Evolutionary conservation across 2,797 vertebrate genomes (phyloP).

Genomic region (Pangasius sanitwongsei): DNA sequence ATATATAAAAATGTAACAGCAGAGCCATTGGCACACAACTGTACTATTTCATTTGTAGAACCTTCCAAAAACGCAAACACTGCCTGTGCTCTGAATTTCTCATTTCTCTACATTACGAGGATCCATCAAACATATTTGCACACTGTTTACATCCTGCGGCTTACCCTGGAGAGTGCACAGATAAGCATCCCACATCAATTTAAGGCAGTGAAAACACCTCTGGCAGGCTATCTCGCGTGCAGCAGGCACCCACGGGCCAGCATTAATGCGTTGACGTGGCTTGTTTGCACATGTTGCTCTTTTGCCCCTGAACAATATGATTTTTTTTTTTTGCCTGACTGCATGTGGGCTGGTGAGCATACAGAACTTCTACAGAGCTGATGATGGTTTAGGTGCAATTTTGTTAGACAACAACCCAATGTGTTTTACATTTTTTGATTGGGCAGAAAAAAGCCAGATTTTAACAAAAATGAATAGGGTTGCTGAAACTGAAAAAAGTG

Average conservation of each 20-base stretch:
- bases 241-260: slow-evolving; percentile 13
- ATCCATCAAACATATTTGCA: slow-evolving; percentile 15
- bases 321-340: neutral
- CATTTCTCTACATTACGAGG: slow-evolving; percentile 20
- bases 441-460: too few species aligned
- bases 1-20: neutral
- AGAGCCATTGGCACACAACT: neutral
- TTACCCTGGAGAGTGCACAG: slow-evolving; percentile 32
- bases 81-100: neutral
- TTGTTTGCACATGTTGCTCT: slow-evolving; percentile 38
- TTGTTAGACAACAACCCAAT: neutral
- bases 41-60: neutral
- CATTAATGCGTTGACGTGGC: slow-evolving; percentile 27
- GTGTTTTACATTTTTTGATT: neutral
- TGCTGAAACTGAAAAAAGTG: neutral
- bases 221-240: slow-evolving; percentile 44
- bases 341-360: neutral
- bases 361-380: neutral
- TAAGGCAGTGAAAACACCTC: slow-evolving; percentile 27
- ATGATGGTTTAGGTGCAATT: neutral
- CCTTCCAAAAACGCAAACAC: neutral
- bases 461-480: neutral
- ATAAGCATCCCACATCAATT: slow-evolving; percentile 51
- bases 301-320: slow-evolving; percentile 20
- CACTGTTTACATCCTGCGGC: slow-evolving; percentile 43